Conservation (phyloP, 2,888 invertebrate genomes). For the Bursaphelenchus okinawaensis region DNA sequence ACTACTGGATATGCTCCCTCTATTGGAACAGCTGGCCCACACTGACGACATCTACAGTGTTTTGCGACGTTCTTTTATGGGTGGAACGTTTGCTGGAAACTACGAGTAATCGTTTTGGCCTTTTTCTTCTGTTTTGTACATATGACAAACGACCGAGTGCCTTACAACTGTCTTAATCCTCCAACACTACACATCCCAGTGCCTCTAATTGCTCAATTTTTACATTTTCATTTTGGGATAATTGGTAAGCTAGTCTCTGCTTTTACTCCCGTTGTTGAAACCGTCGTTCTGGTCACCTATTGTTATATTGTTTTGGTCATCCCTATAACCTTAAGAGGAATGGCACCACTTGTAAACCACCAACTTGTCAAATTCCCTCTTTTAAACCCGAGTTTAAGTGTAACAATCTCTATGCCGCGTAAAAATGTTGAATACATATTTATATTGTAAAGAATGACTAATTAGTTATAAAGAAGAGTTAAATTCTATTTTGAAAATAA, state of each 20-base stretch:
- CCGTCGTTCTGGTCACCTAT: not conserved
- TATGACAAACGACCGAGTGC: not conserved
- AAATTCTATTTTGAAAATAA: too few species aligned
- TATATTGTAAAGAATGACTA: not conserved
- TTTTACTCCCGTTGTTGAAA: not conserved
- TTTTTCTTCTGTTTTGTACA: not conserved
- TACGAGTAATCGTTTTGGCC: not conserved
- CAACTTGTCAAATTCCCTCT: not conserved
- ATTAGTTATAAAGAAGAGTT: too few species aligned
- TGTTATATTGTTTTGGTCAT: not conserved
- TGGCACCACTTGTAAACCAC: too few species aligned
- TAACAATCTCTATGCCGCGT: not conserved
- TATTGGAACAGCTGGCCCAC: slow-evolving; percentile 88
- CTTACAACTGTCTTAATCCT: not conserved
- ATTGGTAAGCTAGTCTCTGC: not conserved
- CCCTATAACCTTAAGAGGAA: too few species aligned
- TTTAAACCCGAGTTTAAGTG: not conserved
- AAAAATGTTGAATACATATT: not conserved
- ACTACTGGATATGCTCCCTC: slow-evolving; percentile 89
- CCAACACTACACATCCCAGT: not conserved
- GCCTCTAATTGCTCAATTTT: not conserved
- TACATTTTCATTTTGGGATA: not conserved
- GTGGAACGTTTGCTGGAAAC: not conserved
- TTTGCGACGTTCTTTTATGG: slow-evolving; percentile 13
- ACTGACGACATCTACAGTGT: slow-evolving; percentile 75